Evolutionary conservation across 1,140 invertebrate genomes (phyloP), one percentile per base, ranked within the genome.

Genomic region (silkworm (Bombyx mori)): DNA sequence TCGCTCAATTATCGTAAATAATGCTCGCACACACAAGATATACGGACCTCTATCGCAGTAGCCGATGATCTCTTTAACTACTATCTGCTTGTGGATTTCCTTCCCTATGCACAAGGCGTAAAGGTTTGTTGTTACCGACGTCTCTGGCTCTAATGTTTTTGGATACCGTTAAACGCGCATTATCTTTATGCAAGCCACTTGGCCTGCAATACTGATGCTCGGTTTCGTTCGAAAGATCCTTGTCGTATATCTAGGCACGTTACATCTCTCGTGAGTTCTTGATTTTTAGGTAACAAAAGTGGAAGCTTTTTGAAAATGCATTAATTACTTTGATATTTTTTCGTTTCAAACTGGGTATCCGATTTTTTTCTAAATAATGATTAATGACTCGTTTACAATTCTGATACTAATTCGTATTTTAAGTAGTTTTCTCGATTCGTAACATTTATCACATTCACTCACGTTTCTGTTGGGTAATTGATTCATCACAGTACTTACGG

Each of bases 1-100:
- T 86, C 83, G 83, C 83, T 85, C 83, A 86, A 86, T 86, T 86
- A 86, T 86, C 82, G 83, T 86, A 86, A 86, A 86, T 86, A 86
- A 86, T 86, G 82, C 83, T 85, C 80, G 78, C 79, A 63, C 81
- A 84, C 83, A 81, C 69, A 83, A 85, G 83, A 86, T 85, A 86
- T 83, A 85, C 80, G 76, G 72, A 69, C 72, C 75, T 77, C 68
- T 66, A 70, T 52, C 63, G 74, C 83, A 65, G 83, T 83, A 86
- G 81, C 77, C 79, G 67, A 77, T 72, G 77, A 77, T 71, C 78
- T 66, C 71, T 76, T 64, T 64, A 63, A 68, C 67, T 62, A 52
- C 48, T 55, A 61, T 55, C 56, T 55, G 57, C 54, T 66, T 63
- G 63, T 58, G 59, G 56, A 84, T 60, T 77, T 69, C 57, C 53